These are phyloP conservation scores for Halcyon malimbica DNA, from an alignment of 2,113 vertebrate species.

Conservation along the genomic window DNA sequence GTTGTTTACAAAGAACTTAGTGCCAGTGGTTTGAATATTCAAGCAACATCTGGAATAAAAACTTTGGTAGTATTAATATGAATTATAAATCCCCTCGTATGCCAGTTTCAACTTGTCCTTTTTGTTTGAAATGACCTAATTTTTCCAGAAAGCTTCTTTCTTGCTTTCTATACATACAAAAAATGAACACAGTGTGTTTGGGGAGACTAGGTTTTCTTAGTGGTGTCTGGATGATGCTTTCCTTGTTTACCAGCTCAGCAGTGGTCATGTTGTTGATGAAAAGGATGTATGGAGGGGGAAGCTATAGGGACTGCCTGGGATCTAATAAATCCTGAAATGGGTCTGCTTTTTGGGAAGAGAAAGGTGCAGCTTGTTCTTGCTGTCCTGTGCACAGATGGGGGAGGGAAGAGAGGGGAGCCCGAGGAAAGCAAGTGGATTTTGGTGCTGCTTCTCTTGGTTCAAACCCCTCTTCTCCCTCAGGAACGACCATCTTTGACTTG, in stretches of 20 bases:
- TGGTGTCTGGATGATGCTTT: not conserved
- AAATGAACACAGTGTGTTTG: rapidly evolving
- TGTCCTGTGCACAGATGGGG: rapidly evolving
- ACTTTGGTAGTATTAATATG: too few relatives aligned
- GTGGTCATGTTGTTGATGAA: not conserved
- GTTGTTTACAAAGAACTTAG: not conserved
- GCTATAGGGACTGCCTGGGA: not conserved
- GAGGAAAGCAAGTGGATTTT: not conserved
- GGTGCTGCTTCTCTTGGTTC: not conserved
- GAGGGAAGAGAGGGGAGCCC: not conserved
- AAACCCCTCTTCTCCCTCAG: not conserved
- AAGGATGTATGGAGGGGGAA: not conserved
- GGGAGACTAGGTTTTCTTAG: not conserved
- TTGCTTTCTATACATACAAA: not conserved
- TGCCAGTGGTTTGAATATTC: not conserved
- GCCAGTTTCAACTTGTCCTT: not conserved
- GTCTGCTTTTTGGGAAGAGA: not conserved
- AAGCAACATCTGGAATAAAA: not conserved
- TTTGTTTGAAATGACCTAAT: not conserved
- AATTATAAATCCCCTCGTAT: not conserved
- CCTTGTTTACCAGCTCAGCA: not conserved
- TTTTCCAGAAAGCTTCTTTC: not conserved
- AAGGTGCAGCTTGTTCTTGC: not conserved
- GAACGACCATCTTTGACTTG: not conserved
- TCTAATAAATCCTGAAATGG: not conserved